Percentiles rank a stretch among this genome's conserved stretches.
phyloP scores from a whole-genome alignment of 2,113 vertebrate species.

The Megatriorchis doriae region DNA sequence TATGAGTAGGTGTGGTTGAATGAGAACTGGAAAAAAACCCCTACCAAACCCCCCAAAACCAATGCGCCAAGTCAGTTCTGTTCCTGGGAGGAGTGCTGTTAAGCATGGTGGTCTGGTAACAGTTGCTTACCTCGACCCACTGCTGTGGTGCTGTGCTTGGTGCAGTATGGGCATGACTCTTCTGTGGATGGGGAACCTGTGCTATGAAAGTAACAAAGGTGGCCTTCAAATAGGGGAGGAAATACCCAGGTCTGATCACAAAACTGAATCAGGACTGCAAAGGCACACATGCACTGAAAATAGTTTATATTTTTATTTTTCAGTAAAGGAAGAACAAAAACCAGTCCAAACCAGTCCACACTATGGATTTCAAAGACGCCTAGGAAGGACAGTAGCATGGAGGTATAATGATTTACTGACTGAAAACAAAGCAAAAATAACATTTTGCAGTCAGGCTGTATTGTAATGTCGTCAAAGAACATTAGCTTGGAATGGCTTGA shows the following conservation, averaged over 20 bases:
- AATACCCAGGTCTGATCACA: not conserved
- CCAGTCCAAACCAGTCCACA: conserved; percentile 81
- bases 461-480: conserved; percentile 64
- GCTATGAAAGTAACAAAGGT: not conserved
- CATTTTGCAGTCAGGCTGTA: conserved; percentile 53
- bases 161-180: not conserved
- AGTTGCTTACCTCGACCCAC: not conserved
- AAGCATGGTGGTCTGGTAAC: not conserved
- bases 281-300: not conserved
- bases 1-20: not conserved
- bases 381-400: conserved; percentile 84
- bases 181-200: not conserved
- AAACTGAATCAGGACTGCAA: not conserved
- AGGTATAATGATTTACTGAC: conserved; percentile 77
- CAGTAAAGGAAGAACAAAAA: conserved; percentile 88
- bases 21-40: not conserved
- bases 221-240: not conserved
- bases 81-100: not conserved
- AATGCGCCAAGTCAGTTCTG: no score
- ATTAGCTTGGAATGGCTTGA: conserved; percentile 82
- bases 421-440: conserved; percentile 37
- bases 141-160: not conserved
- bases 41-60: no score
- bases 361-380: conserved; percentile 91
- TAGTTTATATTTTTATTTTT: conserved; percentile 51